Evolutionary conservation across 2,888 invertebrate species (phyloP).

Genomic region (Ametastegia equiseti): DNA sequence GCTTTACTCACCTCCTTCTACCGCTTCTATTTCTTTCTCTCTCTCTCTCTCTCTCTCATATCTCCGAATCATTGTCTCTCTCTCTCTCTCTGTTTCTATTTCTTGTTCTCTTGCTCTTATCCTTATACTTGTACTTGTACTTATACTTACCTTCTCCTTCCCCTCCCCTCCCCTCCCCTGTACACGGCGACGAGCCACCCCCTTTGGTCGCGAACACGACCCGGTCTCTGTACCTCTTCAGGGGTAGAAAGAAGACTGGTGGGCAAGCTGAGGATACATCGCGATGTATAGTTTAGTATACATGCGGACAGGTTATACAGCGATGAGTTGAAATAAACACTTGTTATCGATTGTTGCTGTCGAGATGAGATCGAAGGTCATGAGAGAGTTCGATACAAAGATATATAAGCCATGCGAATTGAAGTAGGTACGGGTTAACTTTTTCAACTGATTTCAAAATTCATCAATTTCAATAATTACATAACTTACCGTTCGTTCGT

Average conservation of each 20-base stretch:
- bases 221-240: slow-evolving; percentile 62
- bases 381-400: background rate
- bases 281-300: background rate
- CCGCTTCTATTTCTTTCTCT: background rate
- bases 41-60: slow-evolving; percentile 4
- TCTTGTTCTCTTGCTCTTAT: slow-evolving; percentile 4
- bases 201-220: slow-evolving; percentile 60
- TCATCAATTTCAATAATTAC: no score
- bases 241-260: slow-evolving; percentile 61
- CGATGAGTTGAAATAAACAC: slow-evolving; percentile 15
- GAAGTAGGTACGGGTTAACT: no score
- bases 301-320: background rate
- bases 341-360: slow-evolving; percentile 1
- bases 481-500: no score
- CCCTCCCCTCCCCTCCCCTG: background rate
- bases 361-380: no score
- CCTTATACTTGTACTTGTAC: background rate
- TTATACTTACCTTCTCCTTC: slow-evolving; percentile 1
- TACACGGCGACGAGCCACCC: slow-evolving; percentile 47
- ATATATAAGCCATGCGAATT: background rate
- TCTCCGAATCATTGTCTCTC: no score
- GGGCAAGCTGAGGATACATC: no score
- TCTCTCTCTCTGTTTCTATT: slow-evolving; percentile 13
- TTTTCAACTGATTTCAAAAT: no score
- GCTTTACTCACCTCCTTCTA: slow-evolving; percentile 36